A percentile compares a stretch with the other conserved stretches of the same genome.
phyloP scores from a whole-genome alignment of 1,140 invertebrate genomes.

The Diachasmimorpha longicaudata region DNA sequence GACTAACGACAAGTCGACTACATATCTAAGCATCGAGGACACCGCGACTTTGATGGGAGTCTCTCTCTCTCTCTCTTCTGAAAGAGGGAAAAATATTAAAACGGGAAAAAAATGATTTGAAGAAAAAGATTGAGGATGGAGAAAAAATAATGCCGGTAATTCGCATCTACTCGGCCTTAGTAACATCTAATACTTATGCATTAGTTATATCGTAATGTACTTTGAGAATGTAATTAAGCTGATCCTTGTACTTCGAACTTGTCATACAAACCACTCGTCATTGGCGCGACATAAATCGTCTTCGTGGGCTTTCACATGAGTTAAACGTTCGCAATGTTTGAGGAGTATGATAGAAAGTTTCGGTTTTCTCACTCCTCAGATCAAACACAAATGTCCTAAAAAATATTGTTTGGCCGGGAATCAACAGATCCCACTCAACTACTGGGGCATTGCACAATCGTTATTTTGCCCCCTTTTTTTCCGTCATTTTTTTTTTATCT shows the following conservation, averaged over 20 bases:
- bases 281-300: slow-evolving; percentile 5
- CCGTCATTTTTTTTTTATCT: slow-evolving; percentile 10
- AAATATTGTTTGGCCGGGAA: too few relatives aligned
- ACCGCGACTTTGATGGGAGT: neutral
- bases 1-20: neutral
- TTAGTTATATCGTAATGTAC: neutral
- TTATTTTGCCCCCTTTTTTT: slow-evolving; percentile 8
- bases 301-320: slow-evolving; percentile 18
- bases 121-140: neutral
- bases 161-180: neutral
- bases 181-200: neutral
- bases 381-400: neutral
- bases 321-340: slow-evolving; percentile 20
- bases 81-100: neutral
- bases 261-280: slow-evolving; percentile 26
- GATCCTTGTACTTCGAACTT: slow-evolving; percentile 56
- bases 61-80: neutral
- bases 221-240: slow-evolving; percentile 45
- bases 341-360: neutral
- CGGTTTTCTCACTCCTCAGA: neutral
- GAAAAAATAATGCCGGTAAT: neutral
- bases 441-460: neutral
- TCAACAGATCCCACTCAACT: too few relatives aligned
- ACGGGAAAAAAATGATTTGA: neutral
- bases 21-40: neutral